Evolutionary conservation across 2,888 invertebrate species (phyloP).

Genomic region (Cylloceria caligata): DNA sequence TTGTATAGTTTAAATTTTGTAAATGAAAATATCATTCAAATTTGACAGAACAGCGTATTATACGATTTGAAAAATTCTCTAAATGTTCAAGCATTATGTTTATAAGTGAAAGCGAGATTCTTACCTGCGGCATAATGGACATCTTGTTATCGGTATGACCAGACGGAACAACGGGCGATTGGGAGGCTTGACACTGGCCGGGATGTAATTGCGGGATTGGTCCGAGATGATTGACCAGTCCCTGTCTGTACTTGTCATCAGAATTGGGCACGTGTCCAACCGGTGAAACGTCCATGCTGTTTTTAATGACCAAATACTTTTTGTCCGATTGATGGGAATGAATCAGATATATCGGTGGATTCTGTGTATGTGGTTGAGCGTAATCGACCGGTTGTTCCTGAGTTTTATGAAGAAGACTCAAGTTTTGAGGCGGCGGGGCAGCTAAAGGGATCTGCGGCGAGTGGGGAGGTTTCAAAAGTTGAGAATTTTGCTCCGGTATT

Average conservation of each 20-base stretch:
- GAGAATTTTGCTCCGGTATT: conserved; percentile 77
- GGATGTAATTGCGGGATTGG: conserved; percentile 76
- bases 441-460: conserved; percentile 79
- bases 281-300: conserved; percentile 78
- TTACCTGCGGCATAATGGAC: conserved; percentile 79
- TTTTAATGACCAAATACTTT: conserved; percentile 88
- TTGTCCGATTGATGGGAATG: conserved; percentile 86
- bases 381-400: conserved; percentile 81
- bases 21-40: no score
- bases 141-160: conserved; percentile 79
- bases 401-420: conserved; percentile 78
- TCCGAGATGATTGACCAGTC: conserved; percentile 79
- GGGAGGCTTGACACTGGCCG: conserved; percentile 79
- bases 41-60: no score
- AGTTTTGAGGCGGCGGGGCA: conserved; percentile 77
- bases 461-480: conserved; percentile 77
- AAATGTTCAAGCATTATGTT: no score
- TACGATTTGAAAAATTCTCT: no score
- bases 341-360: conserved; percentile 72
- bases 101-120: conserved; percentile 31
- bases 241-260: conserved; percentile 83
- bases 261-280: conserved; percentile 83
- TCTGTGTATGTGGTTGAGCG: conserved; percentile 74
- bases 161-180: conserved; percentile 78
- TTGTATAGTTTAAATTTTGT: no score